Conservation (phyloP, 2,113 vertebrate genomes). For the Gambusia affinis region DNA sequence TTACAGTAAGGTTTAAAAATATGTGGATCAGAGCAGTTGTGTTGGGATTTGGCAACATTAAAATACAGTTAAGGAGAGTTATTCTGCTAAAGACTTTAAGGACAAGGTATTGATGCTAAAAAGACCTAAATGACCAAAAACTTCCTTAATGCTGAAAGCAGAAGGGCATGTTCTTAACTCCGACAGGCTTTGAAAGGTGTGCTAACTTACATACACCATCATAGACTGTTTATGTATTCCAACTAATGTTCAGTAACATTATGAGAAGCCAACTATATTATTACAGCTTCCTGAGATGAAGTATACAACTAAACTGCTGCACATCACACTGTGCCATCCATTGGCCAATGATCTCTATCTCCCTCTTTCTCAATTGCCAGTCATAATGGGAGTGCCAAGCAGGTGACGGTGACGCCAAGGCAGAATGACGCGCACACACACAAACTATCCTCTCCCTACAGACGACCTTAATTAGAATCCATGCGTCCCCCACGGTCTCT, state of each 20-base stretch:
- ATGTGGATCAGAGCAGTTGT: no score
- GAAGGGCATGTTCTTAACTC: constrained; percentile 58
- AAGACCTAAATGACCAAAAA: constrained; percentile 63
- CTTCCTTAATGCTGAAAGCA: constrained; percentile 65
- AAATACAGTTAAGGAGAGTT: no score
- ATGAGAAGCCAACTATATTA: background rate
- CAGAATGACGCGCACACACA: constrained; percentile 74
- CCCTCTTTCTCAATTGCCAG: constrained; percentile 64
- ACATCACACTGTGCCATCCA: constrained; percentile 26
- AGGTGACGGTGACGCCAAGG: constrained; percentile 81
- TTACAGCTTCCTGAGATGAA: constrained; percentile 7
- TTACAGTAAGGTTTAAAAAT: background rate
- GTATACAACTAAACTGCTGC: constrained; percentile 17
- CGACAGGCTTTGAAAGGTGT: constrained; percentile 5
- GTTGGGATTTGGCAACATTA: no score
- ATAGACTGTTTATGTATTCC: background rate
- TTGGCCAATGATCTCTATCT: constrained; percentile 14
- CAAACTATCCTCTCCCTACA: constrained; percentile 71
- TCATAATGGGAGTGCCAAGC: constrained; percentile 75
- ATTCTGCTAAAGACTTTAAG: constrained; percentile 49
- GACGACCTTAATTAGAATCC: constrained; percentile 84
- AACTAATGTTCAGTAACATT: background rate
- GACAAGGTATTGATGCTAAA: constrained; percentile 54
- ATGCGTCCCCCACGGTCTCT: constrained; percentile 77
- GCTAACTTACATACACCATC: background rate